Base-by-base conservation (phyloP, 1,140 invertebrate genomes). In the Augochlora pura region DNA sequence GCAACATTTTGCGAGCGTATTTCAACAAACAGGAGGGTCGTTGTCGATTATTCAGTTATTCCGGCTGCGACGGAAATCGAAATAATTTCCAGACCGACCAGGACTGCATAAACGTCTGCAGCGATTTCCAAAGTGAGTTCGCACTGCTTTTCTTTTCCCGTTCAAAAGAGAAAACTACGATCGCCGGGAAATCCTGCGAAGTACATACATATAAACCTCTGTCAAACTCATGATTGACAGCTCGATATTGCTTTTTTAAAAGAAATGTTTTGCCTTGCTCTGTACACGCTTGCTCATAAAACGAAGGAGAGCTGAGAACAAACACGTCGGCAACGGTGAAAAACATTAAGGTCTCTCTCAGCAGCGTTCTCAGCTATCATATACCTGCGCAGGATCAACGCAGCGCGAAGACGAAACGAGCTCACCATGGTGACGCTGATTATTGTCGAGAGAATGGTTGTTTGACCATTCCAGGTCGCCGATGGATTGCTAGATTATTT, bases 21-120 rank as follows among this genome's bases (percentile, higher is more conserved):
- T 98, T 96, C 87, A 95, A 98, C 86, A 92, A 93, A 21, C 87
- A 93, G 1, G 93, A 93, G 12, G 93, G 94, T 73, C 94, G 94
- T 64, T 98, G 97, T 88, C 92, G 94, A 69, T 92, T 95, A 25
- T 98, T 98, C 88, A 94, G 93, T 73, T 97, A 96, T 85, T 95
- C 95, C 62, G 96, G 97, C 65, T 98, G 97, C 88, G 92, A 95
- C 60, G 96, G 95, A 0, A 97, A 97, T 86, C 92, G 93, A 75
- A 97, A 97, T 89, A 97, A 96, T 87, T 97, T 97, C 87, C 90
- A 92, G 59, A 93, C 91, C 0, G 90, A 92, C 16, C 89, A 94
- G 81, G 94, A 95, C 39, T 96, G 95, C 81, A 91, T 93, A 21
- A 88, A 91, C n/a, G 88, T 93, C 75, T 96, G 95, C 85, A 89